Conservation (phyloP, 2,888 invertebrate genomes). For the Melinaea marsaeus region DNA sequence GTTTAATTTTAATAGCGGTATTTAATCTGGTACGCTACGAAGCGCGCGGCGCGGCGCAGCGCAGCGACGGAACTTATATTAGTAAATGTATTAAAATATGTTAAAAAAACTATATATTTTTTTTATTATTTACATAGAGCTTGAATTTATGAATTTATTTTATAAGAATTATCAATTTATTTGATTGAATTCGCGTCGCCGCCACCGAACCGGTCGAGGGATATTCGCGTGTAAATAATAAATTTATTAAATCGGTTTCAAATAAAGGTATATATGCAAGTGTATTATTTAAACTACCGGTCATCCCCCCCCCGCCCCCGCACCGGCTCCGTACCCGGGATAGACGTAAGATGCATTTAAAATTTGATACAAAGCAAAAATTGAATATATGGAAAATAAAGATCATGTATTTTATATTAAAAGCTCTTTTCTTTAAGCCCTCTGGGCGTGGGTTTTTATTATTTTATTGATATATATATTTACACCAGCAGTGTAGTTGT, state of each 20-base stretch:
- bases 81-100: constrained; percentile 9
- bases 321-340: background rate
- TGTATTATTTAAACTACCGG: too few species aligned
- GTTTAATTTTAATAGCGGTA: constrained; percentile 28
- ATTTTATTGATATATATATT: background rate
- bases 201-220: too few species aligned
- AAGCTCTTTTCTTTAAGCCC: background rate
- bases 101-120: background rate
- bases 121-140: constrained; percentile 4
- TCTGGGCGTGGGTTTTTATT: background rate
- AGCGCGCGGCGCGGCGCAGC: background rate
- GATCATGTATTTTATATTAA: background rate
- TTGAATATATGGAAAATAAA: too few species aligned
- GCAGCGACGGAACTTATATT: background rate
- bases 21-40: constrained; percentile 9
- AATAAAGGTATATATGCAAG: too few species aligned
- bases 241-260: background rate
- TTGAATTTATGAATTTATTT: background rate
- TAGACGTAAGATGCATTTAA: background rate
- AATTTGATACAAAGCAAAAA: background rate
- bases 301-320: background rate
- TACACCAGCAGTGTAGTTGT: background rate
- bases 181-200: too few species aligned
- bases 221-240: constrained; percentile 2
- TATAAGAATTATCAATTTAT: background rate